phyloP scores from a whole-genome alignment of 23 tunicate species.

The Ascidia mentula region DNA sequence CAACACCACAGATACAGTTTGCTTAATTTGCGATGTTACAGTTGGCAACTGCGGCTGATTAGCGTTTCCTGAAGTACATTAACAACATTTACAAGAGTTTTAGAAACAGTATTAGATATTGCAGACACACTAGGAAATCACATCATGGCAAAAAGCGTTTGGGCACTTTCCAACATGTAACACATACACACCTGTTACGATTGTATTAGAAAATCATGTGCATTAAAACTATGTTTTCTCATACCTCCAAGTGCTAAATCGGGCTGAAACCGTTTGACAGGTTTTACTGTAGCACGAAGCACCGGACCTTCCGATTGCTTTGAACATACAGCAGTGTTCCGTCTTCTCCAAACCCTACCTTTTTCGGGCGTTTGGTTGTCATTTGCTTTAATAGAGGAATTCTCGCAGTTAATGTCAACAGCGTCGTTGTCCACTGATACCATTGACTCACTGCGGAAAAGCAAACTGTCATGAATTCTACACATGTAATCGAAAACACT shows the following conservation, averaged over 20 bases:
- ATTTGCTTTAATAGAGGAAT: neutral
- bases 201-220: neutral
- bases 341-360: conserved; percentile 80
- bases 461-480: no score
- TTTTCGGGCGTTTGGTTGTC: conserved; percentile 48
- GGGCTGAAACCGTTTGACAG: conserved; percentile 81
- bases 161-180: neutral
- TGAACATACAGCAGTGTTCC: conserved; percentile 2
- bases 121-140: neutral
- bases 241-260: conserved; percentile 38
- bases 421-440: neutral
- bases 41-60: neutral
- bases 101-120: no score
- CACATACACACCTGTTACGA: neutral
- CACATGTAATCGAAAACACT: no score
- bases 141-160: neutral
- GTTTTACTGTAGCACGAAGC: conserved; percentile 78
- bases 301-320: conserved; percentile 64
- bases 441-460: neutral
- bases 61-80: neutral
- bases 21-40: neutral
- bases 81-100: no score
- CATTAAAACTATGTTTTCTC: neutral
- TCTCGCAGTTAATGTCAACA: neutral
- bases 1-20: neutral